phyloP scores from a whole-genome alignment of 2,797 vertebrate species.

The Iguana delicatissima region DNA sequence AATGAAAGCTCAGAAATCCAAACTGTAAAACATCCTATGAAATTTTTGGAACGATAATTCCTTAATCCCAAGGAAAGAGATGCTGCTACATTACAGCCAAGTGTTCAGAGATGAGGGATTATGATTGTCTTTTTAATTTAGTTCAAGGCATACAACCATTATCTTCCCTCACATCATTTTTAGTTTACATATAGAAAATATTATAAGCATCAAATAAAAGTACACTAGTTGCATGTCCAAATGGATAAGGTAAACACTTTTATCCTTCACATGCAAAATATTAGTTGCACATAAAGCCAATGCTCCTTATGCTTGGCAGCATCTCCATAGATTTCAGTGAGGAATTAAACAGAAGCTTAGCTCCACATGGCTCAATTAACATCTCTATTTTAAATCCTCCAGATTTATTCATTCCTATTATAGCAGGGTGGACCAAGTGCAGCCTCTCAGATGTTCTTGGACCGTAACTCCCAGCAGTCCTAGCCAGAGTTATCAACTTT shows the following conservation, averaged over 20 bases:
- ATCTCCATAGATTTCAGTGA: slow-evolving; percentile 22
- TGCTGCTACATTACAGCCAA: background rate
- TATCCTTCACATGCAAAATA: slow-evolving; percentile 33
- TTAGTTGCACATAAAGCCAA: slow-evolving; percentile 50
- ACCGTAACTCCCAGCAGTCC: too few relatives aligned
- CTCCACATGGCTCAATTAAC: slow-evolving; percentile 31
- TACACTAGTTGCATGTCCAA: slow-evolving; percentile 41
- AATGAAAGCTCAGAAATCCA: background rate
- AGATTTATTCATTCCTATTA: slow-evolving; percentile 50
- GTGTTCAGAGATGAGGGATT: slow-evolving; percentile 24
- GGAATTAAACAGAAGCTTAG: background rate
- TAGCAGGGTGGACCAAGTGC: background rate
- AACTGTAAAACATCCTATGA: background rate
- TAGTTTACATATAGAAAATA: slow-evolving; percentile 19
- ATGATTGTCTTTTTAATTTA: slow-evolving; percentile 20
- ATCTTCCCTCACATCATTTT: slow-evolving; percentile 14
- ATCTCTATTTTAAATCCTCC: slow-evolving; percentile 25
- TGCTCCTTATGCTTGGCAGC: slow-evolving; percentile 41
- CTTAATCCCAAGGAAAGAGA: slow-evolving; percentile 38
- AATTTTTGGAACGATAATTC: fast-evolving
- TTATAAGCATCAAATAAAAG: slow-evolving; percentile 15
- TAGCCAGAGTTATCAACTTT: too few relatives aligned
- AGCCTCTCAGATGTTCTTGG: too few relatives aligned
- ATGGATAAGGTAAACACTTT: fast-evolving
- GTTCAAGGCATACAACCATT: background rate